Evolutionary conservation across 2,888 invertebrate species (phyloP).

Genomic region (Schizotus pectinicornis): DNA sequence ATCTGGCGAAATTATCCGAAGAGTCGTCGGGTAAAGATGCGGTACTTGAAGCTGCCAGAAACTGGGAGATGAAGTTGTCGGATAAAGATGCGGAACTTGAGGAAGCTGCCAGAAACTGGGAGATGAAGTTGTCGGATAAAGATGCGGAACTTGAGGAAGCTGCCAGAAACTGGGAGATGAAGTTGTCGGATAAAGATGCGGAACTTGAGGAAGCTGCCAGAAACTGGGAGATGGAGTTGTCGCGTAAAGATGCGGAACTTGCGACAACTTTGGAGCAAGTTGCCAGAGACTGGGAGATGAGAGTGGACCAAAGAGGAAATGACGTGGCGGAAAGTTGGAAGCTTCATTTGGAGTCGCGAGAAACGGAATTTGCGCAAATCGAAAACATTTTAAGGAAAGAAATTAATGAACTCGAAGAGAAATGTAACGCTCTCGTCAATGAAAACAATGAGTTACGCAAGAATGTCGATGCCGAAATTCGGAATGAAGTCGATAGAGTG

Average conservation of each 20-base stretch:
- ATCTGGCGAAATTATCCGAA: constrained; percentile 12
- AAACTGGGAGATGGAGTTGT: constrained; percentile 39
- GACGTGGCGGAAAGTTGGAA: constrained; percentile 76
- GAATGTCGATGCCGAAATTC: constrained; percentile 55
- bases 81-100: constrained; percentile 18
- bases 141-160: constrained; percentile 25
- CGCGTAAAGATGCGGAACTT: constrained; percentile 12
- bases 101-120: constrained; percentile 42
- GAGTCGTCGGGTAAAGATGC: constrained; percentile 6
- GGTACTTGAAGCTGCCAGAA: constrained; percentile 34
- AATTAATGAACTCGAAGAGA: constrained; percentile 60
- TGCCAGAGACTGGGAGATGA: constrained; percentile 43
- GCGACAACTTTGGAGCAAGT: constrained; percentile 19
- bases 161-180: constrained; percentile 43
- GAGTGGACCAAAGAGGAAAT: constrained; percentile 60
- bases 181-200: constrained; percentile 13
- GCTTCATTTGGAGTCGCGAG: constrained; percentile 68
- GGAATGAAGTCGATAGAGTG: constrained; percentile 54
- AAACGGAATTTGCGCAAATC: constrained; percentile 65
- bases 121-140: constrained; percentile 30
- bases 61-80: constrained; percentile 44
- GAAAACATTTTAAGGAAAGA: constrained; percentile 63
- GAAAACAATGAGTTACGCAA: constrained; percentile 56
- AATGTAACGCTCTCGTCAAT: constrained; percentile 52
- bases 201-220: constrained; percentile 33